phyloP scores from a whole-genome alignment of 2,888 invertebrate genomes.

The Acheta domesticus region DNA sequence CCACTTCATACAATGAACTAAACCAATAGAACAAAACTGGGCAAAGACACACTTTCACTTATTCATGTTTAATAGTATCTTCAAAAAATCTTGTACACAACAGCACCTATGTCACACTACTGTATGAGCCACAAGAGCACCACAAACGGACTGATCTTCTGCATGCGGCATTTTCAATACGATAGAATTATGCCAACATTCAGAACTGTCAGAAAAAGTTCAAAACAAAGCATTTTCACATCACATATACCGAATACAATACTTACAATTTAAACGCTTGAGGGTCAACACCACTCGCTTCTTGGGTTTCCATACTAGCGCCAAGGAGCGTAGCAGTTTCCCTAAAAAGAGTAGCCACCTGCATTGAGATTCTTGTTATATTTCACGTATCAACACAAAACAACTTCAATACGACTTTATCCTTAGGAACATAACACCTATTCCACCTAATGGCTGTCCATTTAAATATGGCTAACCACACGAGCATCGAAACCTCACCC shows the following conservation, averaged over 20 bases:
- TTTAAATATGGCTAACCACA: constrained; percentile 41
- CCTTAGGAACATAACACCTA: constrained; percentile 34
- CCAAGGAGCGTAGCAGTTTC: constrained; percentile 65
- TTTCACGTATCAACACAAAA: constrained; percentile 26
- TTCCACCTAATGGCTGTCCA: constrained; percentile 41
- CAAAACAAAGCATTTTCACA: not conserved
- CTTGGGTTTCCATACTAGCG: constrained; percentile 54
- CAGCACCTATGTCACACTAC: not conserved
- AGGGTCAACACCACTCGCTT: constrained; percentile 40
- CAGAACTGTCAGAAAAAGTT: too few species aligned
- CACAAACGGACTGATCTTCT: not conserved
- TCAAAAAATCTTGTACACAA: not conserved
- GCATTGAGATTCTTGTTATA: constrained; percentile 49
- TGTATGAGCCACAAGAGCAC: not conserved
- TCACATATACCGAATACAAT: constrained; percentile 18
- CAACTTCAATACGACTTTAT: constrained; percentile 38
- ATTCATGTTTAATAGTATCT: not conserved
- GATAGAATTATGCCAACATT: not conserved
- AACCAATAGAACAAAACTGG: not conserved
- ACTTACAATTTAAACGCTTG: constrained; percentile 43
- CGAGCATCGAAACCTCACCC: constrained; percentile 52
- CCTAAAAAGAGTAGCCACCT: constrained; percentile 65
- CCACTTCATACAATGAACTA: too few species aligned
- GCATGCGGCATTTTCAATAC: not conserved
- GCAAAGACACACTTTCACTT: too few species aligned